Conservation (phyloP, 2,888 invertebrate genomes). For the Eustalomyia histrio region DNA sequence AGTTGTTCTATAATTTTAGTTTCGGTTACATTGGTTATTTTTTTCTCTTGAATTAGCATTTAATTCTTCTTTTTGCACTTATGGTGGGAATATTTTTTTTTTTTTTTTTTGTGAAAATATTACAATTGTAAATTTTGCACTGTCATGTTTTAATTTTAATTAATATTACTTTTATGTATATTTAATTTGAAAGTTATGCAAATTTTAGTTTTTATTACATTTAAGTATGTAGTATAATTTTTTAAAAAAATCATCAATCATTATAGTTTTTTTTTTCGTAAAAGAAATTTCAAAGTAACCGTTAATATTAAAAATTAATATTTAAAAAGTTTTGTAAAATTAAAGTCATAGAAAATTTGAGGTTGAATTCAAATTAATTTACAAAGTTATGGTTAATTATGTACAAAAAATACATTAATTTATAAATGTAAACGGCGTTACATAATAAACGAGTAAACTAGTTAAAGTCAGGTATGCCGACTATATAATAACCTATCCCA, state of each 20-base stretch:
- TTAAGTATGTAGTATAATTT: not conserved
- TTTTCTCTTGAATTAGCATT: not conserved
- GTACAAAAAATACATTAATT: no score
- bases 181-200: constrained; percentile 36
- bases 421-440: no score
- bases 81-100: constrained; percentile 13
- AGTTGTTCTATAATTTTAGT: not conserved
- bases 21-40: not conserved
- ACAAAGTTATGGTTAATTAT: no score
- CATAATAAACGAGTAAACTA: no score
- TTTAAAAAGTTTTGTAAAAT: no score
- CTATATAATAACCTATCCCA: no score
- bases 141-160: constrained; percentile 30
- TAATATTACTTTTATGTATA: not conserved
- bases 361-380: no score
- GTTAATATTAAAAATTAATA: no score
- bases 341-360: no score
- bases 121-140: constrained; percentile 22
- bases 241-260: constrained; percentile 16
- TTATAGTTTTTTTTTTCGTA: not conserved
- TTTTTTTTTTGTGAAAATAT: not conserved
- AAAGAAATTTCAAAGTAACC: no score
- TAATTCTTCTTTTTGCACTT: not conserved
- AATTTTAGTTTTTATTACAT: constrained; percentile 11
- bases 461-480: no score